These are phyloP conservation scores for Panorpa germanica DNA, from an alignment of 2,888 invertebrate genomes.

Conservation along the genomic window DNA sequence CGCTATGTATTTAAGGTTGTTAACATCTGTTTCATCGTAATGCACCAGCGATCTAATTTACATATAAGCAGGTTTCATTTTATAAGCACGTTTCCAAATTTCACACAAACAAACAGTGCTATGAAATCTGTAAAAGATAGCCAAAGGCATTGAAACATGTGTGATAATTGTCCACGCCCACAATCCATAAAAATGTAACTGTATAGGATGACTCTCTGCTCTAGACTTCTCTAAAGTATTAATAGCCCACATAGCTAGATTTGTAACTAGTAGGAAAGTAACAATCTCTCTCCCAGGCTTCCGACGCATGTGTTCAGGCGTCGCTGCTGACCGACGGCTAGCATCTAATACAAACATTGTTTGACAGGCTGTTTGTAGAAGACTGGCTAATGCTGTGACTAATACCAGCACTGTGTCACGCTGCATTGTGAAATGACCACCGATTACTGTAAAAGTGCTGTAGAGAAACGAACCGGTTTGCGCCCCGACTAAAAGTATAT, in stretches of 20 bases:
- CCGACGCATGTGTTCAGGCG: slow-evolving; percentile 59
- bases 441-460: slow-evolving; percentile 83
- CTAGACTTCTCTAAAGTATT: slow-evolving; percentile 82
- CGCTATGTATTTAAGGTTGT: too few species aligned
- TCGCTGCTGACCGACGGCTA: slow-evolving; percentile 65
- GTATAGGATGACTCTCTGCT: slow-evolving; percentile 81
- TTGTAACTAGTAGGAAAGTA: slow-evolving; percentile 76
- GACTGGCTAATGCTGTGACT: slow-evolving; percentile 65
- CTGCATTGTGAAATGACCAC: slow-evolving; percentile 72
- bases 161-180: slow-evolving; percentile 96
- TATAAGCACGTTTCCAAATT: slow-evolving; percentile 92
- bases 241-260: slow-evolving; percentile 88
- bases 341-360: slow-evolving; percentile 85
- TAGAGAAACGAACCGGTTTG: slow-evolving; percentile 91
- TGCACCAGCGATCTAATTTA: too few species aligned
- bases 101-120: slow-evolving; percentile 90
- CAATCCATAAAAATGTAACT: slow-evolving; percentile 76
- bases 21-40: too few species aligned
- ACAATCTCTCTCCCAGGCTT: slow-evolving; percentile 90
- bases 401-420: slow-evolving; percentile 66
- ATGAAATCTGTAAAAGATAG: slow-evolving; percentile 88
- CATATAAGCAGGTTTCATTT: slow-evolving; percentile 76
- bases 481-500: slow-evolving; percentile 78
- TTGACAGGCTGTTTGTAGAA: slow-evolving; percentile 77
- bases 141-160: slow-evolving; percentile 81